Conservation (phyloP, 1,140 invertebrate species). For the Macrotrachela quadricornifera region DNA sequence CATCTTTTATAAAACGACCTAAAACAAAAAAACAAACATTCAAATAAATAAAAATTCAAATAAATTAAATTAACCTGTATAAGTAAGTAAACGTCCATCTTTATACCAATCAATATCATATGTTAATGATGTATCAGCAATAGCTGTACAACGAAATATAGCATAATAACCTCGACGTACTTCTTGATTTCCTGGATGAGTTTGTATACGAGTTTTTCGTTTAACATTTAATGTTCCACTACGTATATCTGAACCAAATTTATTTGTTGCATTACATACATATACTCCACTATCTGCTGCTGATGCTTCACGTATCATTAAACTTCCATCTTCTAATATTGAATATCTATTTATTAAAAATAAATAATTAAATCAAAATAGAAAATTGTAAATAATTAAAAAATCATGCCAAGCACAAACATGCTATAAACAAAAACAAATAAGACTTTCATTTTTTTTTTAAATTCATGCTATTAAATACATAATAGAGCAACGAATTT, state of each 20-base stretch:
- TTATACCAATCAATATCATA: constrained; percentile 6
- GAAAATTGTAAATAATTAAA: too few relatives aligned
- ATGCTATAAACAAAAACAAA: too few relatives aligned
- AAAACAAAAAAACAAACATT: too few relatives aligned
- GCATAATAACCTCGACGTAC: constrained; percentile 1
- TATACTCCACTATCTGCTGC: constrained; percentile 3
- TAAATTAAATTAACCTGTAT: constrained; percentile 6
- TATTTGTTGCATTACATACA: constrained; percentile 4
- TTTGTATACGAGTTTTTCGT: constrained; percentile 2
- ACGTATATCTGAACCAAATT: constrained; percentile 1
- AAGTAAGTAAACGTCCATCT: constrained; percentile 5
- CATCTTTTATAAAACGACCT: constrained; percentile 8
- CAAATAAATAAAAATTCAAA: too few relatives aligned
- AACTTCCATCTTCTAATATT: constrained; percentile 1
- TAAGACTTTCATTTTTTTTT: too few relatives aligned
- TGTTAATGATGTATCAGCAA: constrained; percentile 1
- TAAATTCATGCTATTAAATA: too few relatives aligned
- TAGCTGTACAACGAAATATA: constrained; percentile 8
- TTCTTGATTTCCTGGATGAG: constrained; percentile 8
- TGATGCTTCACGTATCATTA: neutral
- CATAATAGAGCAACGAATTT: too few relatives aligned
- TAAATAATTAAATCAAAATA: too few relatives aligned
- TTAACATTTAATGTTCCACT: constrained; percentile 4
- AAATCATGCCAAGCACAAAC: too few relatives aligned
- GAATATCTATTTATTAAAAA: constrained; percentile 3